Evolutionary conservation across 1,140 invertebrate genomes (phyloP).

Genomic region (Neuroterus valhalla): DNA sequence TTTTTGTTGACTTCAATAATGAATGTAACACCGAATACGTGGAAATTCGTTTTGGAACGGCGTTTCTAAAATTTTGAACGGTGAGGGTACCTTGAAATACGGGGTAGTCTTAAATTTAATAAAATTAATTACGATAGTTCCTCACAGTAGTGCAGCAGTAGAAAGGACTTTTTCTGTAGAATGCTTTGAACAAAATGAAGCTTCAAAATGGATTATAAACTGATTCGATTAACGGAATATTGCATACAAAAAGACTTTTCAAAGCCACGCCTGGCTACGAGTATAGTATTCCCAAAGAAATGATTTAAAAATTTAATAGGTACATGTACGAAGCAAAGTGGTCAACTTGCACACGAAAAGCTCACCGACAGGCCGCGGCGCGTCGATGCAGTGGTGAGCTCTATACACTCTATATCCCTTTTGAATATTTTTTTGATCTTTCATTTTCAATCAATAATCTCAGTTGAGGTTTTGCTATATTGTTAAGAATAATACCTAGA

Average conservation of each 20-base stretch:
- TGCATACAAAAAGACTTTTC: slow-evolving; percentile 35
- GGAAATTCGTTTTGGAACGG: slow-evolving; percentile 47
- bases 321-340: too few relatives aligned
- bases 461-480: too few relatives aligned
- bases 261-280: neutral
- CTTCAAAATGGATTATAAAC: slow-evolving; percentile 35
- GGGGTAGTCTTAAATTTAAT: slow-evolving; percentile 37
- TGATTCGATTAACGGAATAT: slow-evolving; percentile 20
- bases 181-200: slow-evolving; percentile 46
- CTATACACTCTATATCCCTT: too few relatives aligned
- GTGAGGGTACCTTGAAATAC: slow-evolving; percentile 38
- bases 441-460: too few relatives aligned
- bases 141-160: slow-evolving; percentile 40
- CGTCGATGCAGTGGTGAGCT: too few relatives aligned
- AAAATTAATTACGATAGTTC: slow-evolving; percentile 32
- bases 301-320: too few relatives aligned
- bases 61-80: slow-evolving; percentile 20
- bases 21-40: too few relatives aligned
- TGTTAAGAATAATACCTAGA: too few relatives aligned
- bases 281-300: neutral
- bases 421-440: too few relatives aligned
- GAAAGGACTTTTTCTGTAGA: slow-evolving; percentile 42
- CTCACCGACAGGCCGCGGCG: too few relatives aligned
- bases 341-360: too few relatives aligned
- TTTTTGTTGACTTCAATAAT: too few relatives aligned